A percentile compares a stretch with the other conserved stretches of the same genome.
phyloP scores from a whole-genome alignment of 2,888 invertebrate species.

The Taenaris catops region DNA sequence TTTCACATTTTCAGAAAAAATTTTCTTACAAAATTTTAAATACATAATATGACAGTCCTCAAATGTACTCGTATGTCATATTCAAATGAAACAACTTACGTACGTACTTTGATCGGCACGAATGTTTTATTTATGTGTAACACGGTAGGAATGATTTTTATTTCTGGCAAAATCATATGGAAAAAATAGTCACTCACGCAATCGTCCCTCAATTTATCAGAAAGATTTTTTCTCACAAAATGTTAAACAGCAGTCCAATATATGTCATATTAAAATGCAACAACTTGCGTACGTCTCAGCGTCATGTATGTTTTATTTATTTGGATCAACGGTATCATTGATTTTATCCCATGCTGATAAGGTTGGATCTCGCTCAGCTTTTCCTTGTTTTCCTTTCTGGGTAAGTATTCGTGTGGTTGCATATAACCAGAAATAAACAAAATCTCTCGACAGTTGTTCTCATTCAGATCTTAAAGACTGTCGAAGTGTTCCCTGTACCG shows the following conservation, averaged over 20 bases:
- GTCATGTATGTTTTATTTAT: conserved; percentile 69
- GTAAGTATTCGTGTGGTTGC: conserved; percentile 43
- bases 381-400: conserved; percentile 33
- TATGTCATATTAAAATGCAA: conserved; percentile 56
- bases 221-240: conserved; percentile 8
- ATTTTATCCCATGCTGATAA: conserved; percentile 37
- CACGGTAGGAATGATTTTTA: conserved; percentile 31
- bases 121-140: conserved; percentile 61
- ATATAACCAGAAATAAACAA: conserved; percentile 51
- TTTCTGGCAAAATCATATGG: no score
- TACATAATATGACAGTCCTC: conserved; percentile 32
- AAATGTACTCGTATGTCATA: conserved; percentile 33
- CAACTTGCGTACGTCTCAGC: conserved; percentile 49
- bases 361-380: conserved; percentile 33
- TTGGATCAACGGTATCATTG: conserved; percentile 27
- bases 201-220: background rate
- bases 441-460: conserved; percentile 44
- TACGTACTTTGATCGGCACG: conserved; percentile 49
- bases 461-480: conserved; percentile 33
- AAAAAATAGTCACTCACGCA: background rate
- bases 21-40: conserved; percentile 23
- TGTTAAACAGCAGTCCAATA: conserved; percentile 32
- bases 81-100: conserved; percentile 66
- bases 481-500: conserved; percentile 23
- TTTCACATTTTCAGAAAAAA: conserved; percentile 1